Conservation (phyloP, 2,113 vertebrate species). For the Spizaetus ornatus region DNA sequence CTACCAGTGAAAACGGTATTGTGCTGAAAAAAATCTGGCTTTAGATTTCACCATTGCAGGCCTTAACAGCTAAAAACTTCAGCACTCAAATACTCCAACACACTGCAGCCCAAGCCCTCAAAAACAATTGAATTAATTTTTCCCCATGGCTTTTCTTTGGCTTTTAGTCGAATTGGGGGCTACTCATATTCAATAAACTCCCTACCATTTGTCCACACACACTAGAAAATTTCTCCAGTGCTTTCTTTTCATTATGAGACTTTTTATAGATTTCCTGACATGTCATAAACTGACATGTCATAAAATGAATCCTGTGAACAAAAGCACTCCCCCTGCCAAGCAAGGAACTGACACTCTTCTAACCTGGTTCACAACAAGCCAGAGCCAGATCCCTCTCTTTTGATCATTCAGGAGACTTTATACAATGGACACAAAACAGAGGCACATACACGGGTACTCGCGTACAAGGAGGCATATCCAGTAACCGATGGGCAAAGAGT, state of each 20-base stretch:
- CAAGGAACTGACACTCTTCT: not conserved
- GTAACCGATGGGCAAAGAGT: not conserved
- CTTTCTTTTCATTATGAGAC: not conserved
- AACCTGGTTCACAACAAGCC: not conserved
- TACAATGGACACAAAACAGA: rapidly evolving
- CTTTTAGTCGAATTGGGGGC: not conserved
- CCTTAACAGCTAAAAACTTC: not conserved
- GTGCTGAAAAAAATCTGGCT: not conserved
- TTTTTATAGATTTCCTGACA: not conserved
- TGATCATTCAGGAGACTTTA: not conserved
- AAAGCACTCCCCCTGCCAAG: not conserved
- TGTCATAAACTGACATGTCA: not conserved
- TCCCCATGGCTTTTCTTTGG: not conserved
- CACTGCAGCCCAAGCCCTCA: not conserved
- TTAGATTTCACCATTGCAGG: not conserved
- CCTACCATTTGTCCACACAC: not conserved
- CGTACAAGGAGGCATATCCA: not conserved
- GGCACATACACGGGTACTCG: rapidly evolving
- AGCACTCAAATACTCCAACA: not conserved
- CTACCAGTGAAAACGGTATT: not conserved
- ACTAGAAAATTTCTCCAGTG: not conserved
- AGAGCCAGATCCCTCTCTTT: not conserved
- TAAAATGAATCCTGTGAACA: not conserved
- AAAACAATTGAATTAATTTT: not conserved
- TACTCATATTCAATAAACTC: not conserved